Conservation (phyloP, 2,888 invertebrate genomes). For the Meteorus colon region DNA sequence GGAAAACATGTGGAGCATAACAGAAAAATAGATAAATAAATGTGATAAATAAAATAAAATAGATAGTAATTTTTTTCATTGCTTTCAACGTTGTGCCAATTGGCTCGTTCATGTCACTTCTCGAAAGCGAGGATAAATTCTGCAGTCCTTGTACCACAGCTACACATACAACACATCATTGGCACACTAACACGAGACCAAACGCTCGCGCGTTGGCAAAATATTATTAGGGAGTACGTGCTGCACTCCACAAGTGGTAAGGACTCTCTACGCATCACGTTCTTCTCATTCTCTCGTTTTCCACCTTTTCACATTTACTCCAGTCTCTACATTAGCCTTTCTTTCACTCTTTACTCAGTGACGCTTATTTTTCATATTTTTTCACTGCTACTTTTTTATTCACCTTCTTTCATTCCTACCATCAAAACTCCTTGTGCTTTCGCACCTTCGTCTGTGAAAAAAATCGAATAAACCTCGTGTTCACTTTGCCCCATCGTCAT, state of each 20-base stretch:
- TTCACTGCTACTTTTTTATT: not conserved
- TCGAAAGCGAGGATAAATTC: conserved; percentile 36
- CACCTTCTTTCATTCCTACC: not conserved
- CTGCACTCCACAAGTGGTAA: conserved; percentile 49
- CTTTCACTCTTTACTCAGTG: not conserved
- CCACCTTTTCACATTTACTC: conserved; percentile 18
- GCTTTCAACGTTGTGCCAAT: conserved; percentile 37
- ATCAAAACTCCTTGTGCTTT: not conserved
- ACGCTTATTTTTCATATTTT: not conserved
- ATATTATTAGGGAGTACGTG: conserved; percentile 49
- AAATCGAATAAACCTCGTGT: conserved; percentile 28
- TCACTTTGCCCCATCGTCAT: not conserved
- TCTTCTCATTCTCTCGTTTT: conserved; percentile 29
- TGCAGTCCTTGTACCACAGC: conserved; percentile 1
- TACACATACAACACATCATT: conserved; percentile 10
- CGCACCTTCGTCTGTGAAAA: not conserved
- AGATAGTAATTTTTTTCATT: conserved; percentile 29
- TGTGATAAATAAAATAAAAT: conserved; percentile 9
- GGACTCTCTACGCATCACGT: conserved; percentile 43
- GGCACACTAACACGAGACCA: conserved; percentile 35
- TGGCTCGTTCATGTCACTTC: conserved; percentile 34
- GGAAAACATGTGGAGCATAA: not conserved
- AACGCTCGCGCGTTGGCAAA: conserved; percentile 45
- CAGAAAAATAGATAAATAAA: not conserved
- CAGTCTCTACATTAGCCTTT: conserved; percentile 2